Evolutionary conservation across 2,888 invertebrate species (phyloP).

Genomic region (Notodonta ziczac): DNA sequence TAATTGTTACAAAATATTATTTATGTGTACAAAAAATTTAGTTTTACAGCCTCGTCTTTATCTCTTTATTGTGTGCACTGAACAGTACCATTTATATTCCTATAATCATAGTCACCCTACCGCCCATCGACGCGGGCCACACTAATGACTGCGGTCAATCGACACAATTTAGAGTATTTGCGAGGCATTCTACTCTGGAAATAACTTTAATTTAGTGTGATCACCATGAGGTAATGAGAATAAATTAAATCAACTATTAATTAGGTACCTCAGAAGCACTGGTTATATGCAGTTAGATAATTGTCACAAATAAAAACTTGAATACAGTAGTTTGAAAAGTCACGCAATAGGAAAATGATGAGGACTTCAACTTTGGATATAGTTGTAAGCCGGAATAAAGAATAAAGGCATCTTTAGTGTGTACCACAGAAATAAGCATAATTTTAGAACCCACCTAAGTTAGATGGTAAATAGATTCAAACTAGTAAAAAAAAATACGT

Average conservation of each 20-base stretch:
- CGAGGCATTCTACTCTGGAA: constrained; percentile 1
- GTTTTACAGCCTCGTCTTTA: background rate
- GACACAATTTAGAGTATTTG: constrained; percentile 39
- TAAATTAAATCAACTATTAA: too few relatives aligned
- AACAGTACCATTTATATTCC: background rate
- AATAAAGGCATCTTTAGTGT: too few relatives aligned
- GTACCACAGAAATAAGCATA: background rate
- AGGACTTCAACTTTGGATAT: too few relatives aligned
- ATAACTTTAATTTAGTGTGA: background rate
- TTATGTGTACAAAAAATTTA: background rate
- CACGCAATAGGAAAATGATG: too few relatives aligned
- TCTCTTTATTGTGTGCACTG: background rate
- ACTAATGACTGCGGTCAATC: constrained; percentile 23
- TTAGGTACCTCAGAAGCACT: too few relatives aligned
- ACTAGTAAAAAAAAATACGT: too few relatives aligned
- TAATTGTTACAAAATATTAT: too few relatives aligned
- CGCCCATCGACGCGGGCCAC: constrained; percentile 12
- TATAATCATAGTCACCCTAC: constrained; percentile 4
- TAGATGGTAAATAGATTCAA: constrained; percentile 2
- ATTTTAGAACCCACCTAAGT: background rate
- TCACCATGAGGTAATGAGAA: background rate
- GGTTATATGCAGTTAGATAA: too few relatives aligned
- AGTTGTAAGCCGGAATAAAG: too few relatives aligned
- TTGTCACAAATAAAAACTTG: too few relatives aligned
- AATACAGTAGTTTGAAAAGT: too few relatives aligned